Conservation (phyloP, 2,888 invertebrate genomes). For the Punctoribates punctum region DNA sequence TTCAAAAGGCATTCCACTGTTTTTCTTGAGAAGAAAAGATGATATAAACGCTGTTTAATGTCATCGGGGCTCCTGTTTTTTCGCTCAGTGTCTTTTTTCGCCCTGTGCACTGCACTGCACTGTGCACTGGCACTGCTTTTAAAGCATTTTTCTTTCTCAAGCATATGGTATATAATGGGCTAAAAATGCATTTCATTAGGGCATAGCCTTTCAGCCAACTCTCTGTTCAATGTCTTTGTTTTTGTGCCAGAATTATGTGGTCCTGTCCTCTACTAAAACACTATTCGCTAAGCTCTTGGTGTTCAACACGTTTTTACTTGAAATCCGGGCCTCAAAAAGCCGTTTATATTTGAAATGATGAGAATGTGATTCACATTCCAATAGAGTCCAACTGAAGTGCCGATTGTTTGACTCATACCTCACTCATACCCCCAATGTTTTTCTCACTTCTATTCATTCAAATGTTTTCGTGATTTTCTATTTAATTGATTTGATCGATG, state of each 20-base stretch:
- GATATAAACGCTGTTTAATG: background rate
- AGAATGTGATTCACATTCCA: background rate
- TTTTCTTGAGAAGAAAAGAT: background rate
- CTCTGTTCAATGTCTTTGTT: conserved; percentile 24
- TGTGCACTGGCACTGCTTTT: background rate
- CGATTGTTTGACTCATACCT: background rate
- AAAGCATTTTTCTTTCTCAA: background rate
- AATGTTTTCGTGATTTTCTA: no score
- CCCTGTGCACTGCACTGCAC: background rate
- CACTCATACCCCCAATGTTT: no score
- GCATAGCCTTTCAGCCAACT: no score
- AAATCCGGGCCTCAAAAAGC: background rate
- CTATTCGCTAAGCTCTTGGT: background rate
- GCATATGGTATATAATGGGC: conserved; percentile 26
- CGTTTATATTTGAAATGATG: background rate
- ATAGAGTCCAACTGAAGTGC: background rate
- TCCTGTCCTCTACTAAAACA: background rate
- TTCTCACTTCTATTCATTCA: no score
- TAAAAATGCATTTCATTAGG: conserved; percentile 12
- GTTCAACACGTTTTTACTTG: conserved; percentile 5
- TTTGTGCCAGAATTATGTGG: background rate
- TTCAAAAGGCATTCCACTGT: background rate
- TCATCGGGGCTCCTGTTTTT: conserved; percentile 19
- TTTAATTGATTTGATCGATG: background rate
- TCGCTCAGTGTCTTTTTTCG: background rate